Base-by-base conservation (phyloP, 2,113 vertebrate genomes). In the Percopsis transmontana region DNA sequence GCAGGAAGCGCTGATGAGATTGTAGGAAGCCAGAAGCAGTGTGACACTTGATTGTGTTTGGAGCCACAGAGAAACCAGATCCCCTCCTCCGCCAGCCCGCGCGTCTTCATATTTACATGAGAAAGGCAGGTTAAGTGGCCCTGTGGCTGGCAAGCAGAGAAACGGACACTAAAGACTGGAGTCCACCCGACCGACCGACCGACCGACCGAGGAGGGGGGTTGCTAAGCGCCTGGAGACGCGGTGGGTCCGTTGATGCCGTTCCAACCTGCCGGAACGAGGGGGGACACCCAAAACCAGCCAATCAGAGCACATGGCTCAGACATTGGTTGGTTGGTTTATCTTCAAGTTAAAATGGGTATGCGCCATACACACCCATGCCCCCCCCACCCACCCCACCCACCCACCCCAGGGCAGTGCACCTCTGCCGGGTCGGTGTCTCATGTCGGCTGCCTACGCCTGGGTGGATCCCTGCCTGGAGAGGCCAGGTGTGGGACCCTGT, bases 51-150 rank as follows among this genome's bases (percentile, higher is more conserved):
- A 66, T 83, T 86, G 72, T 63, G 60, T 24, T 24, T 47, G 0
- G 56, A 77, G 67, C 51, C 58, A 33, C 0, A 27, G 33, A 52
- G 72, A 71, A 81, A 81, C 54, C 56, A 56, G 62, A 81, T 24
- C 60, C 42, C 38, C 2, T 6, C 39, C 18, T n/a, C n/a, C n/a
- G n/a, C 41, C 14, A 48, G 21, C 21, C 39, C 41, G 2, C 11
- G 41, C 52, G 57, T 68, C 50, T 6, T n/a, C 2, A 50, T 44
- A 77, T 83, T 76, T 71, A 62, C 79, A 78, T 84, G 44, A 67
- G 54, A 67, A 56, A 71, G 42, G n/a, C 39, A 56, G 27, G 58
- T 70, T 39, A 76, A 82, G 68, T 71, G 55, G 59, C 72, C 78
- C 78, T 54, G 27, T 62, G 72, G 76, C 70, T 66, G 56, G 44